phyloP scores from a whole-genome alignment of 2,888 invertebrate species.

The Blastobasis lacticolella region DNA sequence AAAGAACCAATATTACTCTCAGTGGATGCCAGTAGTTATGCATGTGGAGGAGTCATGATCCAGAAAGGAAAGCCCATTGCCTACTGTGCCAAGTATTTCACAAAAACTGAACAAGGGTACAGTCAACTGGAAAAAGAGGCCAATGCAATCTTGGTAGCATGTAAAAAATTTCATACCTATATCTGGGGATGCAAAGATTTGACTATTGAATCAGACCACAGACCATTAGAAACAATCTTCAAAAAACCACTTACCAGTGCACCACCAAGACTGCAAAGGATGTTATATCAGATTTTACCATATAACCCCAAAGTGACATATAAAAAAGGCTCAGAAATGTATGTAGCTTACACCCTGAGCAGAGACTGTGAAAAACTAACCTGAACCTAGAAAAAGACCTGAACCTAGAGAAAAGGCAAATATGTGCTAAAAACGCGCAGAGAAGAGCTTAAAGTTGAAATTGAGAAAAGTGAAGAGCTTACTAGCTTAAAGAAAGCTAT shows the following conservation, averaged over 20 bases:
- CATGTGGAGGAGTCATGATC: background rate
- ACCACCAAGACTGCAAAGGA: slow-evolving; percentile 23
- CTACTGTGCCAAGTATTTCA: slow-evolving; percentile 10
- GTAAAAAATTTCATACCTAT: slow-evolving; percentile 11
- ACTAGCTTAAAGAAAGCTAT: background rate
- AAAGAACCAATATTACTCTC: slow-evolving; percentile 7
- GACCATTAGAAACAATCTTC: slow-evolving; percentile 18
- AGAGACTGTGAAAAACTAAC: slow-evolving; percentile 2
- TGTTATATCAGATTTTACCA: slow-evolving; percentile 20
- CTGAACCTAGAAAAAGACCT: background rate
- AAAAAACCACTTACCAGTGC: slow-evolving; percentile 19
- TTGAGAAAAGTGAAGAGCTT: background rate
- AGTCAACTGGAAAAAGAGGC: slow-evolving; percentile 3
- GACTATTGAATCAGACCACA: slow-evolving; percentile 26
- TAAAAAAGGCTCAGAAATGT: slow-evolving; percentile 23
- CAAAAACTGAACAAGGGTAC: slow-evolving; percentile 8
- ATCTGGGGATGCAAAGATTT: slow-evolving; percentile 14
- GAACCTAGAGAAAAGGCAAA: background rate
- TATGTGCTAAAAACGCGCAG: background rate
- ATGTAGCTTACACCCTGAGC: slow-evolving; percentile 25
- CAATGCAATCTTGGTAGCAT: slow-evolving; percentile 4
- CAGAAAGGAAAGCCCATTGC: slow-evolving; percentile 3
- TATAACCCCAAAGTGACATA: slow-evolving; percentile 22
- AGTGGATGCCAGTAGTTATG: no score
- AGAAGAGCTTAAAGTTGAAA: background rate